These are phyloP conservation scores for Smutsia temminckii DNA, from an alignment of 2,797 vertebrate species.

Conservation along the genomic window DNA sequence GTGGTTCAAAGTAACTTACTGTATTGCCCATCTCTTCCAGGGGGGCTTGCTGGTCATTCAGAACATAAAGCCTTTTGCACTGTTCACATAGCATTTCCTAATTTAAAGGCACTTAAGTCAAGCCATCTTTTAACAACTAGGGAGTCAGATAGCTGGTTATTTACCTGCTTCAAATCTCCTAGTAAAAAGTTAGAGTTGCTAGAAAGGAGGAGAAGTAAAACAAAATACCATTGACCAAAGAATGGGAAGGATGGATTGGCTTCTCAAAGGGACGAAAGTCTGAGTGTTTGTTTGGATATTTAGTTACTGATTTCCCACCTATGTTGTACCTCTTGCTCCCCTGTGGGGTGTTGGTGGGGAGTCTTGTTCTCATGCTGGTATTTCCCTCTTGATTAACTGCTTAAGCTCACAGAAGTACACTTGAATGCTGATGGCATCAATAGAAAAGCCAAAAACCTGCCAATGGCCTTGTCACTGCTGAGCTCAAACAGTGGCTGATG, in stretches of 20 bases:
- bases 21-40: neutral
- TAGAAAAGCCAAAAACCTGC: neutral
- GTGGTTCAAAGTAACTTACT: slow-evolving; percentile 25
- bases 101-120: neutral
- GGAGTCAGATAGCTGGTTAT: neutral
- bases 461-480: neutral
- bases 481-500: neutral
- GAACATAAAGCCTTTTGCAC: neutral
- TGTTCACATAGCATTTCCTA: neutral
- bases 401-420: neutral
- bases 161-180: neutral
- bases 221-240: neutral
- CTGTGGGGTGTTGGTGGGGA: neutral
- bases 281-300: neutral
- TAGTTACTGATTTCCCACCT: neutral
- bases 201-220: neutral
- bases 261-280: neutral
- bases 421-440: neutral
- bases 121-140: neutral
- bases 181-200: neutral
- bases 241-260: neutral
- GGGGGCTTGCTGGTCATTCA: neutral
- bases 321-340: neutral
- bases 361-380: neutral
- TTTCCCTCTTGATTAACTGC: neutral